Base-by-base conservation (phyloP, 2,113 vertebrate species). In the Psephotus haematonotus region DNA sequence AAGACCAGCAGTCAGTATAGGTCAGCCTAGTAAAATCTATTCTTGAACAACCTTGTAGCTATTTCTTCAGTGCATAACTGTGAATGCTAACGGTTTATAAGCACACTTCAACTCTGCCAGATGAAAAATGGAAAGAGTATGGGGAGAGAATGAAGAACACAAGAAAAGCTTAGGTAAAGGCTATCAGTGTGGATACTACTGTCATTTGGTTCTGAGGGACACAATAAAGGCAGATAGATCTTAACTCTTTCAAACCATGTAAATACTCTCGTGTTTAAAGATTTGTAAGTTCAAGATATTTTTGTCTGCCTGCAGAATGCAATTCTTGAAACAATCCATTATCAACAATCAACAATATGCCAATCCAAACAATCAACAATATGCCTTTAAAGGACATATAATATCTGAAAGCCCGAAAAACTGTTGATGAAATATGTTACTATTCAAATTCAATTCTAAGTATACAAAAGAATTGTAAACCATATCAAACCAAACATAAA, bases 321-420 rank as follows among this genome's bases (percentile, higher is more conserved):
- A 88, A 11, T 19, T 87, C 63, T 94, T 82, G 44, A 95, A 97
- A 90, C 19, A 79, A 83, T 23, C 63, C 7, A 35, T 93, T 86
- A 37, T 37, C 37, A 37, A 37, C 37, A 37, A 37, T 84, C 14
- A 50, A 46, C 28, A 92, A 43, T 43, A 75, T 78, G 23, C 37
- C 35, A 37, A 37, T 37, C 37, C 37, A 37, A 37, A 37, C 37
- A 37, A 37, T 84, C 14, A 50, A 46, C 28, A 92, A 43, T 43
- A 75, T 78, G 23, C 37, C 35, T 92, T 92, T 93, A 60, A 75
- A 82, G 49, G n/a, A 18, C 23, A 52, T 59, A 80, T 8, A 88
- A 63, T 47, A 82, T 47, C 67, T 59, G 22, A 31, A 55, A 55
- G 29, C 13, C 77, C 88, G 11, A 47, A 84, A 86, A 12, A 49